Evolutionary conservation across 1,140 invertebrate genomes (phyloP).

Genomic region (Chelonus insularis): DNA sequence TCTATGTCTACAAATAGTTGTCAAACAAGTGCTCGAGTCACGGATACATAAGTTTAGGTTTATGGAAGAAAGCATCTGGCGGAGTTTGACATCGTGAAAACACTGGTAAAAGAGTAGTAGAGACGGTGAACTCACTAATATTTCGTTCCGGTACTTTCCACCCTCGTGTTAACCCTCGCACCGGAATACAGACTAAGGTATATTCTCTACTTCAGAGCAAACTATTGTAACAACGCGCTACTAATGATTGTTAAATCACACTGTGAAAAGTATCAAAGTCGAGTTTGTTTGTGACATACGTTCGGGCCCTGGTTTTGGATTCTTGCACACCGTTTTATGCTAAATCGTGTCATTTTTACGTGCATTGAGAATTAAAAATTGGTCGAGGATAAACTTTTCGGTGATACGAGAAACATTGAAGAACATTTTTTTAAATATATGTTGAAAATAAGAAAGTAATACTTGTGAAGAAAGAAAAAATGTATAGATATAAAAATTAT

Average conservation of each 20-base stretch:
- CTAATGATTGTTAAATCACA: constrained; percentile 29
- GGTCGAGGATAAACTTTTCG: too few species aligned
- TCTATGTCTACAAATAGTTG: not conserved
- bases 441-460: too few species aligned
- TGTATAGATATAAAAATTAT: too few species aligned
- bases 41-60: not conserved
- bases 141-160: constrained; percentile 19
- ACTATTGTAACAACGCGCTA: not conserved
- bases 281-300: constrained; percentile 23
- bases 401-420: too few species aligned
- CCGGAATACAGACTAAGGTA: not conserved
- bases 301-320: not conserved
- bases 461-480: too few species aligned
- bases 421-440: too few species aligned
- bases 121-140: constrained; percentile 16
- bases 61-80: constrained; percentile 18
- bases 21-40: constrained; percentile 14
- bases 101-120: not conserved
- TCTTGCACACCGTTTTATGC: not conserved
- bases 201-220: not conserved
- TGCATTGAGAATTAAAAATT: too few species aligned
- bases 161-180: constrained; percentile 16
- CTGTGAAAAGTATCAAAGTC: constrained; percentile 26
- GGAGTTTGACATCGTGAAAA: not conserved
- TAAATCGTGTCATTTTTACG: not conserved